Evolutionary conservation across 2,888 invertebrate species (phyloP), one percentile per base, ranked within the genome.

Genomic region (Orthosia gothica): DNA sequence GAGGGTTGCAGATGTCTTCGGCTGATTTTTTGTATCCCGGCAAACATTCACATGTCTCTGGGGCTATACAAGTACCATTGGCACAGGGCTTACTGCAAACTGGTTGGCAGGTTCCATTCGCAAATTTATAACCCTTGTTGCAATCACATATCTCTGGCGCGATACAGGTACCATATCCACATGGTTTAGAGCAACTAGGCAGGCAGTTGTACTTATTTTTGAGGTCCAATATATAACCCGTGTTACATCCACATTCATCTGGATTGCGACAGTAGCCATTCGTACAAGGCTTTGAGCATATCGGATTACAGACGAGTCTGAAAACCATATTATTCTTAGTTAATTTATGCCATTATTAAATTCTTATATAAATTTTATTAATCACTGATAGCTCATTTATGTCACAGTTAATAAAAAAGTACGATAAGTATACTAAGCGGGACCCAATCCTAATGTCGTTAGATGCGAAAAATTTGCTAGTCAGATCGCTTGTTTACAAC

Each of bases 31-130:
- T 0, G 23, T 71, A 84, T 0, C 83, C 83, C 0, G 52, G 13
- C 4, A 20, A 18, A 40, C 83, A 83, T 54, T 63, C 18, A 1
- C 83, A 83, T 0, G 7, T 52, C 13, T 84, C 68, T 50, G 73
- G 77, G 12, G 57, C 81, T 2, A 52, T 18, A 15, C 83, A 83
- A 1, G 40, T 71, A 0, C 75, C 72, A 9, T 84, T 74, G 0
- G 62, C 7, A 18, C 83, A 83, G 0, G 73, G 13, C 16, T 70
- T 58, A 0, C 15, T 55, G 5, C 83, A 84, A 61, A 85, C 32
- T 0, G 85, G 78, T n/a, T 52, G 32, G 23, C 84, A 83, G 5
- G 57, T 69, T 55, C 9, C 4, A 65, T 15, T 45, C 40, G 12
- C 81, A 40, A 40, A 40, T 40, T 40, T 40, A 40, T 40, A 40